Conservation (phyloP, 2,888 invertebrate genomes). For the Helleia helle region DNA sequence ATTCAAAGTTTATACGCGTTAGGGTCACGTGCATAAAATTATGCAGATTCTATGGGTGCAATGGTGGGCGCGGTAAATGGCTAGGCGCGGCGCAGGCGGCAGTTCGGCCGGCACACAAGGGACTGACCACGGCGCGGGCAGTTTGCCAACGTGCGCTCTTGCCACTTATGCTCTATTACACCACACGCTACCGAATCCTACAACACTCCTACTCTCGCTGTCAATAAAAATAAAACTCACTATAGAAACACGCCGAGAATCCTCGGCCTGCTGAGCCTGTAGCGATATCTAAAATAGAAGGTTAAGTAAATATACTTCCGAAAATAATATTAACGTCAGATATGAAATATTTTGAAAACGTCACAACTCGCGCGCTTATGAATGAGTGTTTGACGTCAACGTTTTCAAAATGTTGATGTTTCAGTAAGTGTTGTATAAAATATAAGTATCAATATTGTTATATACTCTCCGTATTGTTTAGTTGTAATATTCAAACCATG, state of each 20-base stretch:
- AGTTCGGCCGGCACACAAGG: constrained; percentile 52
- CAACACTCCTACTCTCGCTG: constrained; percentile 28
- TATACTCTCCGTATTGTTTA: too few species aligned
- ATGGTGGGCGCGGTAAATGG: constrained; percentile 11
- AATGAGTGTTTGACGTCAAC: constrained; percentile 56
- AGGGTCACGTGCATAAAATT: constrained; percentile 14
- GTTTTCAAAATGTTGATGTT: background rate
- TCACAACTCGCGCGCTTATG: constrained; percentile 51
- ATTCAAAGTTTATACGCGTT: constrained; percentile 15
- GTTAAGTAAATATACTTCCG: constrained; percentile 5
- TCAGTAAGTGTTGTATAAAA: background rate
- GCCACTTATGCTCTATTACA: constrained; percentile 58
- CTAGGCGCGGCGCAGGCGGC: constrained; percentile 45
- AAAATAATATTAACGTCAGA: constrained; percentile 19
- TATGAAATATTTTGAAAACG: constrained; percentile 35
- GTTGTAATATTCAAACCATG: too few species aligned
- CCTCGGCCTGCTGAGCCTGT: background rate
- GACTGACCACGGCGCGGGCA: constrained; percentile 60
- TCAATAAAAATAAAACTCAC: constrained; percentile 54
- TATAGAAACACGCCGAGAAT: constrained; percentile 29
- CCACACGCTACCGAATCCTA: constrained; percentile 40
- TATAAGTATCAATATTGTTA: too few species aligned
- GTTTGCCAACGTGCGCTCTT: constrained; percentile 47
- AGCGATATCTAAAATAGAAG: background rate
- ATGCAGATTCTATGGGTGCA: constrained; percentile 1